Base-by-base conservation (phyloP, 1,140 invertebrate genomes). In the Plodia interpunctella region DNA sequence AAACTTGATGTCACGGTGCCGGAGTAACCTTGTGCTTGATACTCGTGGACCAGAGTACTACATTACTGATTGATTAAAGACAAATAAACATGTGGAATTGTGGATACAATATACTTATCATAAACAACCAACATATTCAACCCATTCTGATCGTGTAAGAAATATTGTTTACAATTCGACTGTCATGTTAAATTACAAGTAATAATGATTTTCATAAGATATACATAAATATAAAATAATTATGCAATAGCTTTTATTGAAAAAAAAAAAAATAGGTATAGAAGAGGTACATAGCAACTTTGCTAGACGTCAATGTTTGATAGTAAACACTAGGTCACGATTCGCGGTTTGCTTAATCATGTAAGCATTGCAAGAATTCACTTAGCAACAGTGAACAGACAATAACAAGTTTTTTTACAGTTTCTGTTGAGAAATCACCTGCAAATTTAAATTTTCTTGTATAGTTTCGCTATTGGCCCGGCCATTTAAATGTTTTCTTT, bases 11-110 rank as follows among this genome's bases (percentile, higher is more conserved):
- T 63, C 62, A 72, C 35, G 69, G 66, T 58, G 70, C 62, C 58
- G 51, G 67, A 55, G 21, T 53, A 69, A 59, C 73, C 73, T 74
- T 72, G 73, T 72, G 62, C 63, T 63, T 59, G 65, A 73, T 75
- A 66, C 59, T 60, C 0, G 44, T 58, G 57, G 55, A 60, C 60
- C 63, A 50, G 63, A 65, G 55, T 66, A 65, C 57, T 50, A 11
- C 32, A 11, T 2, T 53, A 53, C 13, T 44, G 38, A 15, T 44
- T 44, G n/a, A 44, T 44, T 44, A n/a, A n/a, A n/a, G n/a, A 44
- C n/a, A 15, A 1, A 44, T n/a, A 44, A 44, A 44, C 11, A 32
- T 32, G 30, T 32, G 9, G 9, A 44, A n/a, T 15, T 44, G 8
- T 15, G 15, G 8, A 44, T 44, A n/a, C n/a, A n/a, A n/a, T n/a